phyloP scores from a whole-genome alignment of 2,797 vertebrate genomes.

The Sebastes diploproa region DNA sequence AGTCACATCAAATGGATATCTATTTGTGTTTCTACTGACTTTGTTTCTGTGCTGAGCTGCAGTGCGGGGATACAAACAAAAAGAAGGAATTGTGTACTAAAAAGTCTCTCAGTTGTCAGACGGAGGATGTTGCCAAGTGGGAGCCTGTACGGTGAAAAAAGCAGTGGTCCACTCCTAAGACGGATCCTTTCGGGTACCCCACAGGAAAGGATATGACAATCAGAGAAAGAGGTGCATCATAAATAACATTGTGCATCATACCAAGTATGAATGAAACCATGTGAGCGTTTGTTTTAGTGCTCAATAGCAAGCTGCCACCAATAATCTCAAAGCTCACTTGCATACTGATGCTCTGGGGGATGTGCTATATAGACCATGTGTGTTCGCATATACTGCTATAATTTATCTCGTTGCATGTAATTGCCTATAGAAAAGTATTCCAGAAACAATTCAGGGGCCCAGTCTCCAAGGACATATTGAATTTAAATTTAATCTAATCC shows the following conservation, averaged over 20 bases:
- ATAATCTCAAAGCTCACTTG: background rate
- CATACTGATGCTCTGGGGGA: background rate
- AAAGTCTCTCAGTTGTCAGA: background rate
- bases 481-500: conserved; percentile 32
- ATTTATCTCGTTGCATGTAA: background rate
- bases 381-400: background rate
- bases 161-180: background rate
- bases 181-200: background rate
- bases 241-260: background rate
- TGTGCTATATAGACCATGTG: background rate
- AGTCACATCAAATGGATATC: background rate
- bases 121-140: background rate
- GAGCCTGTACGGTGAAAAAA: background rate
- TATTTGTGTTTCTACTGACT: background rate
- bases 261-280: background rate
- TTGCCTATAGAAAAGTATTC: background rate
- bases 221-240: background rate
- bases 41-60: background rate
- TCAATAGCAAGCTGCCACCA: background rate
- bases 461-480: conserved; percentile 3
- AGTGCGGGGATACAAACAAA: background rate
- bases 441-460: background rate
- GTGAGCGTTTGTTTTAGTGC: background rate
- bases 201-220: background rate
- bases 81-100: background rate